Percentiles rank a stretch among this genome's conserved stretches.
Evolutionary conservation across 2,888 invertebrate genomes (phyloP).

Genomic region (Lithophane ornitopus): DNA sequence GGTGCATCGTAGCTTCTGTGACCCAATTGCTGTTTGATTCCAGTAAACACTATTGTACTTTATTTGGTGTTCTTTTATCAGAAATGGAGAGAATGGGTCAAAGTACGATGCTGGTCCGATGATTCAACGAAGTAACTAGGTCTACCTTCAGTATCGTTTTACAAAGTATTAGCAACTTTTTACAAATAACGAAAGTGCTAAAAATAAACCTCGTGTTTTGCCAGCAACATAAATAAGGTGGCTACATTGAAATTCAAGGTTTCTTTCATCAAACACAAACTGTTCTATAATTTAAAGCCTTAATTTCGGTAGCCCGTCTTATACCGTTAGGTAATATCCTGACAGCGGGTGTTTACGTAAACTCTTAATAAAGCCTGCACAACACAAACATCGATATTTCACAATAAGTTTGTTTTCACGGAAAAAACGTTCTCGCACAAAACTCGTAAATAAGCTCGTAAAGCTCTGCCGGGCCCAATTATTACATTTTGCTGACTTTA

Average conservation of each 20-base stretch:
- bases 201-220: conserved; percentile 14
- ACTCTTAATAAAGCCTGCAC: conserved; percentile 76
- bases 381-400: conserved; percentile 81
- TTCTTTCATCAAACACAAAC: conserved; percentile 10
- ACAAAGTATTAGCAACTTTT: conserved; percentile 25
- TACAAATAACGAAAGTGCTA: neutral
- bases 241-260: conserved; percentile 18
- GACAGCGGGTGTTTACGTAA: conserved; percentile 75
- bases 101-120: conserved; percentile 5
- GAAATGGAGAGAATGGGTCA: conserved; percentile 34
- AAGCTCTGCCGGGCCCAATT: conserved; percentile 83
- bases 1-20: conserved; percentile 79
- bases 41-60: conserved; percentile 73
- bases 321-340: conserved; percentile 72
- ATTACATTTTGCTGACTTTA: conserved; percentile 83
- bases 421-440: conserved; percentile 76
- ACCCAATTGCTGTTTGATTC: conserved; percentile 86
- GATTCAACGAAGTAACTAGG: conserved; percentile 1
- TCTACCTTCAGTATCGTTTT: conserved; percentile 7
- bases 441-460: conserved; percentile 84
- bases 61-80: conserved; percentile 49
- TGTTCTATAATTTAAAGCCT: conserved; percentile 41
- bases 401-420: conserved; percentile 78
- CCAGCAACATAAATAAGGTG: conserved; percentile 32
- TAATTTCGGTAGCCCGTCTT: conserved; percentile 60